These are phyloP conservation scores for Equus przewalskii DNA, from an alignment of 2,113 vertebrate species.

Conservation along the genomic window DNA sequence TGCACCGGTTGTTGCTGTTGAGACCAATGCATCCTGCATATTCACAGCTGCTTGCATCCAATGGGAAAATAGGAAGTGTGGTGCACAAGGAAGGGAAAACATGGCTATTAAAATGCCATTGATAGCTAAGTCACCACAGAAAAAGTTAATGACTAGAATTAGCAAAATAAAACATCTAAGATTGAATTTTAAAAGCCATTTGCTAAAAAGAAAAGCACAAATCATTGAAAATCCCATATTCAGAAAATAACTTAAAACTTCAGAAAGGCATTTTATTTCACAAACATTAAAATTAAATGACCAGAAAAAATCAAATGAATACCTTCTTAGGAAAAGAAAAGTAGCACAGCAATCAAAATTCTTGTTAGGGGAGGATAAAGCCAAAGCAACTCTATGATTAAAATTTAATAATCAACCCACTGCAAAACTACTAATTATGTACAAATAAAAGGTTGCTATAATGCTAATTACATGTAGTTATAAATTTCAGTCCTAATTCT, in stretches of 20 bases:
- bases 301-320: not conserved
- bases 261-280: not conserved
- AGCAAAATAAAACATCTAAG: not conserved
- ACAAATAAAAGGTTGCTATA: conserved; percentile 26
- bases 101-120: not conserved
- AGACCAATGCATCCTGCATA: not conserved
- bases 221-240: not conserved
- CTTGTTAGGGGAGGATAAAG: not conserved
- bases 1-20: not conserved
- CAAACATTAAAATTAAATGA: not conserved
- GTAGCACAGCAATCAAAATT: not conserved
- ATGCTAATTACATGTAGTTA: conserved; percentile 61
- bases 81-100: not conserved
- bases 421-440: conserved; percentile 60
- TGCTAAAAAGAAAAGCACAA: not conserved
- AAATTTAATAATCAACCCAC: conserved; percentile 56
- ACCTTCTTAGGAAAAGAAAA: conserved; percentile 27
- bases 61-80: not conserved
- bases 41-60: not conserved
- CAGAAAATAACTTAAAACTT: conserved; percentile 12
- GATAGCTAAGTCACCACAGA: not conserved
- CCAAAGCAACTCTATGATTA: not conserved
- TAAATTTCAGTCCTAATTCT: conserved; percentile 70
- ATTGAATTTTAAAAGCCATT: not conserved
- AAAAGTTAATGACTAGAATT: not conserved